A percentile compares a stretch with the other conserved stretches of the same genome.
Evolutionary conservation across 2,797 vertebrate genomes (phyloP).

Genomic region (Gorsachius magnificus): DNA sequence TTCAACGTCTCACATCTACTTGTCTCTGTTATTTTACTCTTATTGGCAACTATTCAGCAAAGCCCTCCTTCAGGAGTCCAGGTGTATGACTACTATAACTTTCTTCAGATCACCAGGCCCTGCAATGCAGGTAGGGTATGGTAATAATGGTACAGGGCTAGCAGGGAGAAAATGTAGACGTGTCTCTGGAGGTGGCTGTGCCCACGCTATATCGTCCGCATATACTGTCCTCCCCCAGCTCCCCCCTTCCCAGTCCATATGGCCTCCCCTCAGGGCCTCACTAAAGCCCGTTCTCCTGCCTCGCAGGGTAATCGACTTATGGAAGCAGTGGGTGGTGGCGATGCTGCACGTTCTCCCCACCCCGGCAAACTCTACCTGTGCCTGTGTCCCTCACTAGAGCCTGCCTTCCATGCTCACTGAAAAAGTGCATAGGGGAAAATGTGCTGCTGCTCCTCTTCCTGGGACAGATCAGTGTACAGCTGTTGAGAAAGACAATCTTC

Average conservation of each 20-base stretch:
- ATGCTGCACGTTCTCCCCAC: not conserved
- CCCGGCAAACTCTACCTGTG: not conserved
- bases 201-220: not conserved
- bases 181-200: not conserved
- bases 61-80: not conserved
- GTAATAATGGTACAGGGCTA: not conserved
- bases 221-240: not conserved
- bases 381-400: not conserved
- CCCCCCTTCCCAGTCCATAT: not conserved
- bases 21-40: not conserved
- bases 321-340: not conserved
- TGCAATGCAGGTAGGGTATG: not conserved
- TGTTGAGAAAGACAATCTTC: conserved; percentile 26
- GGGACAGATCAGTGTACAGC: not conserved
- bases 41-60: not conserved
- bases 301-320: fast-evolving
- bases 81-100: fast-evolving
- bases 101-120: not conserved
- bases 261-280: not conserved
- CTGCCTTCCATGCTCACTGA: not conserved
- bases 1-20: not conserved
- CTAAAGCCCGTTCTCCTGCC: not conserved
- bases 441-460: not conserved
- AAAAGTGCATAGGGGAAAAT: not conserved
- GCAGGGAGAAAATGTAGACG: not conserved